Conservation (phyloP, 2,797 vertebrate genomes). For the Chelon auratus region DNA sequence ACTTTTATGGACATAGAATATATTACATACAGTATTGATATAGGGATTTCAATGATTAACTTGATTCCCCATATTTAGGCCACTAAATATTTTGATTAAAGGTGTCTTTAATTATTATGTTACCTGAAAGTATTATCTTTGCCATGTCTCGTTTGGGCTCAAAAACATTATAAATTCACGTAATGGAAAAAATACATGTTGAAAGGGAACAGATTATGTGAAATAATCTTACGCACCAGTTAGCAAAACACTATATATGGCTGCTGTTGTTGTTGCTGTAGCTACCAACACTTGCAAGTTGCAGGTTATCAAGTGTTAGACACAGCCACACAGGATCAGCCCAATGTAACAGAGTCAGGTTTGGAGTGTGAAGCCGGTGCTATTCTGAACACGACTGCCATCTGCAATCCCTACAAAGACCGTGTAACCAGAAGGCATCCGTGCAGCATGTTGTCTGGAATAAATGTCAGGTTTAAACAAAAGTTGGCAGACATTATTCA, state of each 20-base stretch:
- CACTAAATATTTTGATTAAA: conserved; percentile 36
- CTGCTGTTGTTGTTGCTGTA: conserved; percentile 49
- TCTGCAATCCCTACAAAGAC: conserved; percentile 22
- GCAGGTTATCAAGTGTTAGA: conserved; percentile 11
- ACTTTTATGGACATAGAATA: conserved; percentile 24
- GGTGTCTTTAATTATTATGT: conserved; percentile 25
- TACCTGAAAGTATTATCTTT: conserved; percentile 38
- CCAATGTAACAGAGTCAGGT: conserved; percentile 14
- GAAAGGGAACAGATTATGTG: conserved; percentile 24
- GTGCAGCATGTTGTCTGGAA: conserved; percentile 10
- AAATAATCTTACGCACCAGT: conserved; percentile 9
- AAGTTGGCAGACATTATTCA: conserved; percentile 37
- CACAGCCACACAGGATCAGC: conserved; percentile 16
- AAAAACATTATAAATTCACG: not conserved
- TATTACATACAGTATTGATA: conserved; percentile 32
- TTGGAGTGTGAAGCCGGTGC: not conserved
- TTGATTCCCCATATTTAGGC: conserved; percentile 54
- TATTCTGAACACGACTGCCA: conserved; percentile 27
- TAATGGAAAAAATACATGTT: conserved; percentile 4
- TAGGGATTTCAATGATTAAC: conserved; percentile 51
- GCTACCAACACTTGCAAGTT: conserved; percentile 2
- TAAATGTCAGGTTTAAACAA: conserved; percentile 20
- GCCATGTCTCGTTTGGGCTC: conserved; percentile 8
- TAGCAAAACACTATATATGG: conserved; percentile 40
- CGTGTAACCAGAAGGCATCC: conserved; percentile 6